These are phyloP conservation scores for Tragopan temminckii DNA, from an alignment of 2,797 vertebrate species.

Conservation along the genomic window DNA sequence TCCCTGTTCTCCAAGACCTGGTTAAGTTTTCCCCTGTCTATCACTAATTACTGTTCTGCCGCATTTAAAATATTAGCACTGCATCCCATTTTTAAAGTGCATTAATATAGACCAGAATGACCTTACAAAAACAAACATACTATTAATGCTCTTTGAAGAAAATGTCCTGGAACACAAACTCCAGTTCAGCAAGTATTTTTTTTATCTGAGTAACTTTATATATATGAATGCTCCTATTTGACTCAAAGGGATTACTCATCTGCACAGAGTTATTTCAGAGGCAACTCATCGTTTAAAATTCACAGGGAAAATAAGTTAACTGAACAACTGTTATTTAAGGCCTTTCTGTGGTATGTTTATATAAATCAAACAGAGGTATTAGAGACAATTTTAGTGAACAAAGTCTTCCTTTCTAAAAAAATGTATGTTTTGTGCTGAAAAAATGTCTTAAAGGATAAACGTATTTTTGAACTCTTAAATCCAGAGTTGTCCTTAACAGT, in stretches of 20 bases:
- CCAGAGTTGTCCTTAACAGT: neutral
- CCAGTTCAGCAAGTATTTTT: neutral
- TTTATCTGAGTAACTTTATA: neutral
- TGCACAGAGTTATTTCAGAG: slow-evolving; percentile 4
- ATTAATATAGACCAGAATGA: neutral
- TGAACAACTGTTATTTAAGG: neutral
- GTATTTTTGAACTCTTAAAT: neutral
- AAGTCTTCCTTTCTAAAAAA: neutral
- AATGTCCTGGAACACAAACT: neutral
- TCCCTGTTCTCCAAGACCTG: neutral
- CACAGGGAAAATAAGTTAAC: neutral
- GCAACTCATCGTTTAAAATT: neutral
- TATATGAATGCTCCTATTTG: neutral
- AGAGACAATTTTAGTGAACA: neutral
- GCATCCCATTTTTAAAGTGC: neutral
- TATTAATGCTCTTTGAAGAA: neutral
- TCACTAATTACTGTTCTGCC: neutral
- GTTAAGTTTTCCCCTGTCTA: neutral
- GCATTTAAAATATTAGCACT: neutral
- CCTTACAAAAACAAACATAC: neutral
- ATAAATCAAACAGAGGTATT: neutral
- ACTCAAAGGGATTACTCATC: neutral
- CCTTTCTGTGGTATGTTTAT: neutral
- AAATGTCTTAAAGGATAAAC: neutral
- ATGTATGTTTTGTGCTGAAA: neutral